phyloP scores from a whole-genome alignment of 2,888 invertebrate species.

The Drosophila pullipes region DNA sequence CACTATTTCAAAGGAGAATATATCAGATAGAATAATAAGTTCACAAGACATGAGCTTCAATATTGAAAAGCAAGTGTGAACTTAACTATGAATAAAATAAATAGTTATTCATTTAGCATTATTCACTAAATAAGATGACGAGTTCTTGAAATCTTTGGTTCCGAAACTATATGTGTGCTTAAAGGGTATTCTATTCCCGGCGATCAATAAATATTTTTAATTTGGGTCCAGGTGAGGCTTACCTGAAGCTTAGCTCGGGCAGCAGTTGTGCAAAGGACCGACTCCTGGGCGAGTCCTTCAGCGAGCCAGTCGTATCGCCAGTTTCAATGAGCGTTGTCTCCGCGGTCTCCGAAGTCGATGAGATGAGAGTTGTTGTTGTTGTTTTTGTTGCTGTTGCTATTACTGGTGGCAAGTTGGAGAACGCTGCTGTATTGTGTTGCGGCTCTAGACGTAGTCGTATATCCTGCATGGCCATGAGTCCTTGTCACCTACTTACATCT shows the following conservation, averaged over 20 bases:
- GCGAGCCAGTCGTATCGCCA: slow-evolving; percentile 23
- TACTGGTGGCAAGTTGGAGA: slow-evolving; percentile 35
- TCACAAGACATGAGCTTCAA: neutral
- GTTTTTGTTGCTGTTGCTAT: slow-evolving; percentile 30
- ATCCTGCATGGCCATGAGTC: slow-evolving; percentile 83
- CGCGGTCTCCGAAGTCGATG: slow-evolving; percentile 38
- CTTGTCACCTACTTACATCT: slow-evolving; percentile 39
- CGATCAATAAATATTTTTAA: neutral
- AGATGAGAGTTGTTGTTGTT: slow-evolving; percentile 37
- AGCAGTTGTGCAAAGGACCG: slow-evolving; percentile 64
- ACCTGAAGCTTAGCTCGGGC: slow-evolving; percentile 77
- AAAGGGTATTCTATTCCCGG: neutral
- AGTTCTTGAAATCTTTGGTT: neutral
- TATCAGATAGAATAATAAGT: neutral
- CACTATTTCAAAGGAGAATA: too few relatives aligned
- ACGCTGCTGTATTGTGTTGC: slow-evolving; percentile 71
- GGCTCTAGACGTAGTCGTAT: slow-evolving; percentile 84
- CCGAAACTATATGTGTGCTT: neutral
- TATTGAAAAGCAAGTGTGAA: neutral
- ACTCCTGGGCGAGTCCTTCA: slow-evolving; percentile 14
- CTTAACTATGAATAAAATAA: neutral
- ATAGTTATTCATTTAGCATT: neutral
- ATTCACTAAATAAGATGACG: neutral
- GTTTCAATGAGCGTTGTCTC: slow-evolving; percentile 74
- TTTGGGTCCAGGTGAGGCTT: slow-evolving; percentile 10